Percentiles rank a stretch among this genome's conserved stretches.
phyloP scores from a whole-genome alignment of 2,888 invertebrate species.

The Leptarthrus brevirostris region DNA sequence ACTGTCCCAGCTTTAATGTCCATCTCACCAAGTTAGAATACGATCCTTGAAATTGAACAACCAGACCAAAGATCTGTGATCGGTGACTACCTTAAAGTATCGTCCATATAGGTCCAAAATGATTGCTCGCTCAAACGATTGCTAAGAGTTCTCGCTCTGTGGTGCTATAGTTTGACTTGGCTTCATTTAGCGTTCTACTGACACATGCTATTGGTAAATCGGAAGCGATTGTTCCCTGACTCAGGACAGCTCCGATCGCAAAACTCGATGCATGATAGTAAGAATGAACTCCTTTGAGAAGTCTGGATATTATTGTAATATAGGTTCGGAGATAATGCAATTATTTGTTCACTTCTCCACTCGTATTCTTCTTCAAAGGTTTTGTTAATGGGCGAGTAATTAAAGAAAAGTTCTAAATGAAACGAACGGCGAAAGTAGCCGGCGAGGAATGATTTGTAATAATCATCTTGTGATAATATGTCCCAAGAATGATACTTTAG shows the following conservation, averaged over 20 bases:
- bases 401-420: no score
- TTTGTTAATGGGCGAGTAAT: not conserved
- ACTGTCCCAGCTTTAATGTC: conserved; percentile 57
- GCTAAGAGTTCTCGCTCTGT: conserved; percentile 55
- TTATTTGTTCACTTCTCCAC: not conserved
- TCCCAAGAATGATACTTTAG: conserved; percentile 53
- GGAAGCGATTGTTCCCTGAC: not conserved
- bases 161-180: conserved; percentile 56
- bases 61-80: conserved; percentile 58
- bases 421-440: conserved; percentile 54
- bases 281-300: no score
- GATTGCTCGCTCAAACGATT: not conserved
- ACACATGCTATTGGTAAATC: not conserved
- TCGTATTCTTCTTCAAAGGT: conserved; percentile 9
- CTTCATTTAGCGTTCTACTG: not conserved
- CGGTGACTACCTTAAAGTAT: conserved; percentile 58
- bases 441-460: conserved; percentile 45
- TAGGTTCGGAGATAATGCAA: not conserved
- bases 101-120: conserved; percentile 53
- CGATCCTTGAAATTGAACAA: conserved; percentile 56
- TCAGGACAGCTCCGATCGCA: not conserved
- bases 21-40: conserved; percentile 56
- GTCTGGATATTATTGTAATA: no score
- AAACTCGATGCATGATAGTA: no score
- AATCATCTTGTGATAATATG: conserved; percentile 58